Base-by-base conservation (phyloP, 2,797 vertebrate genomes). In the Vipera ursinii region DNA sequence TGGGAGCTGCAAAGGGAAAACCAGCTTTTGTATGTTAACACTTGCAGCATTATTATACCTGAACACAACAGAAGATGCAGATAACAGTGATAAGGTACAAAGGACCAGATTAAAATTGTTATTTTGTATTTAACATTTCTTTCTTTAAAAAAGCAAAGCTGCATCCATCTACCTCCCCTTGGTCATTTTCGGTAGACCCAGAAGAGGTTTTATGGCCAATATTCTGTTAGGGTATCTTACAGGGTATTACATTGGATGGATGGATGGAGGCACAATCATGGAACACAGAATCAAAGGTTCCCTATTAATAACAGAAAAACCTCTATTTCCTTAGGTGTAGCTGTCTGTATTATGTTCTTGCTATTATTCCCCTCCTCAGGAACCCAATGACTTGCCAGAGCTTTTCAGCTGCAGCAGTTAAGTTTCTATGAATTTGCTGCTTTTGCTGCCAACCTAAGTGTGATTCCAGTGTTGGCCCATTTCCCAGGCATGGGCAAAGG, bases 331-430 rank as follows among this genome's bases (percentile, higher is more conserved):
- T 78, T 59, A 69, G n/a, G 60, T 17, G 38, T 13, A 78, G 86
- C 12, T 88, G 32, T 56, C 44, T 69, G 15, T 51, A 26, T 61
- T 89, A 15, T 63, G 69, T 85, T 61, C 48, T 61, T 85, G 28
- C n/a, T 53, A 89, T 92, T 89, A 48, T n/a, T 26, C 59, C 56
- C 65, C 63, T 88, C 56, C 38, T 85, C 87, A 89, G 56, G 44
- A 85, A 61, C 69, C 44, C 56, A 55, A 6, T 6, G 26, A 57
- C 48, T 88, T 92, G 91, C 87, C 87, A 89, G 53, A 89, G 69
- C n/a, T 28, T 89, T 57, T 89, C 87, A 89, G 56, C 91, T 89
- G 69, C 69, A 61, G 56, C 65, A 89, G 44, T 51, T 61, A 89
- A 48, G 69, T 59, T 61, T 61, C 48, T 85, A 55, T 5, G 13